Base-by-base conservation (phyloP, 92 coral and sea anemone species). In the Umimayanthus kanabou region DNA sequence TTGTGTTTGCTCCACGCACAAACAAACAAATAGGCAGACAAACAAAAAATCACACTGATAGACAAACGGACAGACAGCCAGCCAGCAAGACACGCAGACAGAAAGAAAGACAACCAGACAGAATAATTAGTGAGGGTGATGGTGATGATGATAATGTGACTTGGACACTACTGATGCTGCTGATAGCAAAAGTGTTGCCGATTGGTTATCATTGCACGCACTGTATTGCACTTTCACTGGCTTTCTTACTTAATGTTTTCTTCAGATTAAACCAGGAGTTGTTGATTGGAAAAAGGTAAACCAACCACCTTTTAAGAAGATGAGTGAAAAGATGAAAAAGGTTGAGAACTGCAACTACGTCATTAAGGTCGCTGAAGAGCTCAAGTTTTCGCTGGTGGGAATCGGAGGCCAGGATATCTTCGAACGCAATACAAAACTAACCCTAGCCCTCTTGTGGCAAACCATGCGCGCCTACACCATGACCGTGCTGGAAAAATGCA, bases 381-480 rank as follows among this genome's bases (percentile, higher is more conserved):
- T 97, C 79, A 96, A 97, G 81, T 93, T 97, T 58, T 95, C 98
- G 3, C 67, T 97, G 87, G 99, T 97, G 26, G 99, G 99, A 47
- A 92, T 95, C 76, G 99, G 98, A 3, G 99, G 99, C 65, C 93
- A 94, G 65, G 99, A 97, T 82, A 85, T 97, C 45, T 80, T 81
- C 39, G 97, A 95, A 49, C 94, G 95, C 1, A 95, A 95, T 77
- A 82, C 90, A 89, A 97, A 94, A 81, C 92, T 97, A 1, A 90
- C 96, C 80, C 91, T 95, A 85, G 95, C 93, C 39, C 89, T 97
- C 75, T 89, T 97, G 47, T 95, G 98, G 91, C 99, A 97, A 84
- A 90, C 99, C 37, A 97, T 97, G 99, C 98, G 98, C 70, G 96
- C 95, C 13, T 97, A 95, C 89, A 95, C 98, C 39, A 82, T 97